These are phyloP conservation scores for Stegana nigrithorax DNA, from an alignment of 2,888 invertebrate genomes.

Conservation along the genomic window DNA sequence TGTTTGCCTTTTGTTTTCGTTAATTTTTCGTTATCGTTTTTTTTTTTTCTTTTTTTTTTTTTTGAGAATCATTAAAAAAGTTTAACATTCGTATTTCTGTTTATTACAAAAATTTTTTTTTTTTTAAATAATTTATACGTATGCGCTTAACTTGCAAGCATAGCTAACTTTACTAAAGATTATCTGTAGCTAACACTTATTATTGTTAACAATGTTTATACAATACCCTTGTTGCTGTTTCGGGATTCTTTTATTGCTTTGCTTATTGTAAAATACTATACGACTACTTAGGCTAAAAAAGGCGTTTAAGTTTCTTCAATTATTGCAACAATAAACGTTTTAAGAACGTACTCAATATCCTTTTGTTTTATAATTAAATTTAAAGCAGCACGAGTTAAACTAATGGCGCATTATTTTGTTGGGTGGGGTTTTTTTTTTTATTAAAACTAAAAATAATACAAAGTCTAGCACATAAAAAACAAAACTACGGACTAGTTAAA, in stretches of 20 bases:
- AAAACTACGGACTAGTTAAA: conserved; percentile 12
- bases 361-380: neutral
- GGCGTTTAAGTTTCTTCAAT: conserved; percentile 36
- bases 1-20: neutral
- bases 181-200: no score
- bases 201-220: no score
- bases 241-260: conserved; percentile 16
- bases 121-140: neutral
- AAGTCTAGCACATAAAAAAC: conserved; percentile 1
- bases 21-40: conserved; percentile 5
- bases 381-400: conserved; percentile 9
- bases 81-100: neutral
- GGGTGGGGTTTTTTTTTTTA: conserved; percentile 6
- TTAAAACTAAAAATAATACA: neutral
- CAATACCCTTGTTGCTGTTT: no score
- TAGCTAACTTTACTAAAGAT: neutral
- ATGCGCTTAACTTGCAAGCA: neutral
- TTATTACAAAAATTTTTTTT: neutral
- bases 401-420: neutral
- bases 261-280: conserved; percentile 39
- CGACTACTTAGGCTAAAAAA: conserved; percentile 51
- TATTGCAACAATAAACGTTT: conserved; percentile 21
- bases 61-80: conserved; percentile 25
- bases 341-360: neutral
- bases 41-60: conserved; percentile 23